Evolutionary conservation across 2,797 vertebrate species (phyloP), one percentile per base, ranked within the genome.

Genomic region (Crocodylus rhombifer): DNA sequence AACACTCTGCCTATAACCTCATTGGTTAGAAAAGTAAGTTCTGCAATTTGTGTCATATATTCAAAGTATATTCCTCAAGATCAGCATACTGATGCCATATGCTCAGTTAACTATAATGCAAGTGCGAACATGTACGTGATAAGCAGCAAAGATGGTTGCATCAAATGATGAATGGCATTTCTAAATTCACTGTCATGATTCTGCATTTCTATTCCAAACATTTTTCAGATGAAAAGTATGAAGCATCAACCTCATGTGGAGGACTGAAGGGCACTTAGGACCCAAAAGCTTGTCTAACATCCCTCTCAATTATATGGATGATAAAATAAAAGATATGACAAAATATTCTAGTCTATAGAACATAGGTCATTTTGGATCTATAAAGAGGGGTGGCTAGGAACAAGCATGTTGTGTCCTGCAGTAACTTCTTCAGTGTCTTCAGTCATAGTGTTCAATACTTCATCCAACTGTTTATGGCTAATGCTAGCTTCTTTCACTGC

Each of bases 101-200:
- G 99, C 28, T 99, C 99, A 0, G 99, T 99, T 26, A 98, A 97
- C 77, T 99, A 99, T 97, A 99, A 99, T 85, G 98, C 98, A 51
- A 98, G 98, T 0, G 99, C 99, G 95, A 99, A 99, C 97, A 99
- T 98, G 97, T 99, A 99, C 0, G 99, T 99, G 88, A 98, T 98
- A 2, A 99, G 99, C 96, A 99, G 99, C 95, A 99, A 99, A 95
- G 99, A 99, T 0, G 99, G 99, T 96, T 99, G 98, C 98, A 99
- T 99, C 97, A 99, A 99, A 91, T 96, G 99, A 28, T 99, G 99
- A 99, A 99, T 1, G 99, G 99, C 0, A 98, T 99, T 88, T 99
- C 99, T 7, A 99, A 99, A 7, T 42, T 42, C 42, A 67, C 65
- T 33, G 30, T 73, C 42, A 25, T 55, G 25, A 75, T 87, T 36